These are phyloP conservation scores for Dicrostonyx torquatus DNA, from an alignment of 2,797 vertebrate species.

Conservation along the genomic window DNA sequence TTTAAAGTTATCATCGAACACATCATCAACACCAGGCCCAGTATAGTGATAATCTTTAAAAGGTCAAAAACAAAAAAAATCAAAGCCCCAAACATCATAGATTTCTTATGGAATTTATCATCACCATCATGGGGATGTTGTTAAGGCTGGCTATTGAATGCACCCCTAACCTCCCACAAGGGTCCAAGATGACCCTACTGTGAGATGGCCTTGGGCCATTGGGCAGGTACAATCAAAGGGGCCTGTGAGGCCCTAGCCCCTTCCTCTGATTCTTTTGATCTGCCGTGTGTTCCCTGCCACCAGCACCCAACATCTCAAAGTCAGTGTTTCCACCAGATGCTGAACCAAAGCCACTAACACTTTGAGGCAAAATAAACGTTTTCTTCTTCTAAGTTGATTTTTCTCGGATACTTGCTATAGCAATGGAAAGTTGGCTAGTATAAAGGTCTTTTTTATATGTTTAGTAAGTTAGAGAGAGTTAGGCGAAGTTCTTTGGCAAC, in stretches of 20 bases:
- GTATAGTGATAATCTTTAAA: neutral
- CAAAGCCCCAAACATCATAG: neutral
- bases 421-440: neutral
- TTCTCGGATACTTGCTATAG: neutral
- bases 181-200: neutral
- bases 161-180: neutral
- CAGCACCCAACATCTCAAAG: too few relatives aligned
- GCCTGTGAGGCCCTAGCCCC: neutral
- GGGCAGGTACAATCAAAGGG: too few relatives aligned
- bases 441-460: neutral
- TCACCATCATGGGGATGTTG: neutral
- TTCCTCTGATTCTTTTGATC: neutral
- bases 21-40: neutral
- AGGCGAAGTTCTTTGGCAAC: neutral
- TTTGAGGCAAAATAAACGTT: too few relatives aligned
- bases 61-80: neutral
- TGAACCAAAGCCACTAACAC: neutral
- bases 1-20: neutral
- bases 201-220: neutral
- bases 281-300: neutral
- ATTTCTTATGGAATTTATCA: conserved; percentile 1
- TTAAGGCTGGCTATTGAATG: neutral
- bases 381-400: neutral
- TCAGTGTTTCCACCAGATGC: neutral
- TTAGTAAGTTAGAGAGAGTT: neutral